These are phyloP conservation scores for Phasianus colchicus DNA, from an alignment of 2,113 vertebrate genomes.

Conservation along the genomic window DNA sequence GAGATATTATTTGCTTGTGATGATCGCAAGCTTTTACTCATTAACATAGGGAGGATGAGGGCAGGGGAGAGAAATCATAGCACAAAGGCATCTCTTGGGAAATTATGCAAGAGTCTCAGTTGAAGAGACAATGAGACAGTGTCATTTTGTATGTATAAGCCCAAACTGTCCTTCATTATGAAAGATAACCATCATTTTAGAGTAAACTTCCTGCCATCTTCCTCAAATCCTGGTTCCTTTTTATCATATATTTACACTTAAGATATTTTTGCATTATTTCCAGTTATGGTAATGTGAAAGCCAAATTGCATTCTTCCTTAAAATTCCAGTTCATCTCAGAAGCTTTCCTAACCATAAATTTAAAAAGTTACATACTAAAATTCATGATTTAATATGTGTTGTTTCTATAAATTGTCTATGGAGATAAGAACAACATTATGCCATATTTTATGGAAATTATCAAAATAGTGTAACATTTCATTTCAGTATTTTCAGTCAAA, in stretches of 20 bases:
- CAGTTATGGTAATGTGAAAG: background rate
- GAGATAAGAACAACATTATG: background rate
- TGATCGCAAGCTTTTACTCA: background rate
- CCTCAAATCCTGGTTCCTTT: background rate
- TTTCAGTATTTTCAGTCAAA: background rate
- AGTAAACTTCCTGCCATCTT: background rate
- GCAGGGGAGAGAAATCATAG: accelerated
- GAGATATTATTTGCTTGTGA: background rate
- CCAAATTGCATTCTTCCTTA: background rate
- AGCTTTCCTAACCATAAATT: background rate
- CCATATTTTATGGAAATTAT: background rate
- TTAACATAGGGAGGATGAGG: background rate
- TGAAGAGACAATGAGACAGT: background rate
- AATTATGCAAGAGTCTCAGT: background rate
- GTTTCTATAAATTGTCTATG: background rate
- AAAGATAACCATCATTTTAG: background rate
- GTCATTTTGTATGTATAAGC: accelerated
- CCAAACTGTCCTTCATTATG: background rate
- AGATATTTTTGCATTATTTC: background rate
- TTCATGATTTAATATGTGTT: background rate
- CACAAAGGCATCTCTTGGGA: background rate
- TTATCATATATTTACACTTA: background rate
- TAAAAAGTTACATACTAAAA: background rate
- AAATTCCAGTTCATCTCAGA: background rate
- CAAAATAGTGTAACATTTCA: background rate